Base-by-base conservation (phyloP, 2,113 vertebrate species). In the Nicator chloris region DNA sequence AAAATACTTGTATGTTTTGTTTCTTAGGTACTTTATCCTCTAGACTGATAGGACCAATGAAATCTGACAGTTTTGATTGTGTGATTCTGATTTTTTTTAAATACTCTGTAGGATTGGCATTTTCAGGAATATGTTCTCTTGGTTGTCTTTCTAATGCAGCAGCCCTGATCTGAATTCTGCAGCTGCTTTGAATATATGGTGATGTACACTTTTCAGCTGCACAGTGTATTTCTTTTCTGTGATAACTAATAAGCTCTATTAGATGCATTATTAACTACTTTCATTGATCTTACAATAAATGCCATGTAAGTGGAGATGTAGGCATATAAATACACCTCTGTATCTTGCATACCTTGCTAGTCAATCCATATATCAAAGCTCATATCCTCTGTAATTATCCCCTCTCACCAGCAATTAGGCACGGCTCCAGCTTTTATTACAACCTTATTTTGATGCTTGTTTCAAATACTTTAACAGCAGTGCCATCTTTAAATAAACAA, bases 401-500 rank as follows among this genome's bases (percentile, higher is more conserved):
- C 64, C 51, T 92, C 64, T 26, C 60, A 51, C 61, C 86, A 91
- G 82, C 86, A 91, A 73, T 88, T 88, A 95, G 88, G 69, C 90
- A 64, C 24, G 0, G 5, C 79, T 92, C 56, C 89, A 92, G 60
- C 82, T 91, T 47, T 87, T 91, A 22, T 83, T 84, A 70, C 6
- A 3, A 69, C 54, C 35, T 89, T 84, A 56, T 95, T 95, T 90
- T 80, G 75, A 92, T 94, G 75, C 82, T 91, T 15, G 10, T 79
- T 79, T 91, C 54, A 85, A 76, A 50, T 49, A 22, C 24, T 63
- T 27, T 40, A 94, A 51, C 53, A 84, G 39, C 75, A 80, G 56
- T 24, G 51, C 61, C 6, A 45, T 50, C 82, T 78, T 86, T 90
- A 95, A 93, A 90, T 94, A 93, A 96, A 90, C 91, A 90, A 60